phyloP scores from a whole-genome alignment of 1,140 invertebrate species.

The Protaetia brevitarsis region DNA sequence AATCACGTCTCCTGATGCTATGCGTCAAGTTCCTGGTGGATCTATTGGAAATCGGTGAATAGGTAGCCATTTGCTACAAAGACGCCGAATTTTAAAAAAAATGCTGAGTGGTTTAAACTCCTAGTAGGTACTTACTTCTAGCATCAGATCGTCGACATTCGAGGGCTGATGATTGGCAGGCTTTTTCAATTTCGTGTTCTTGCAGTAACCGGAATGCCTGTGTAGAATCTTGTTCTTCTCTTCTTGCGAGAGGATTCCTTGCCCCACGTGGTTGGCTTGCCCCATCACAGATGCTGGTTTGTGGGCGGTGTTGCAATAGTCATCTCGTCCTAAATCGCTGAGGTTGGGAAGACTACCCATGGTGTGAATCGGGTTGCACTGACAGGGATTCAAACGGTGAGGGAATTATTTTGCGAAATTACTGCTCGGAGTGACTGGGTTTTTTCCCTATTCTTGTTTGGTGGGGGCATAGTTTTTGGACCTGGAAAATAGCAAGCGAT shows the following conservation, averaged over 20 bases:
- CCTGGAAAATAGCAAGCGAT: too few relatives aligned
- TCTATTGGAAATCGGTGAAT: constrained; percentile 59
- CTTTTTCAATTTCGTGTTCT: constrained; percentile 42
- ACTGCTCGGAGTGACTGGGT: too few relatives aligned
- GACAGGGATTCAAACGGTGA: too few relatives aligned
- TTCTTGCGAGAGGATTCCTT: constrained; percentile 33
- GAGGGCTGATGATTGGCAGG: constrained; percentile 44
- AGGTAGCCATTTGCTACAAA: constrained; percentile 55
- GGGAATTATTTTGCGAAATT: too few relatives aligned
- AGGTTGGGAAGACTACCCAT: constrained; percentile 65
- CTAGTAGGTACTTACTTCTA: constrained; percentile 46
- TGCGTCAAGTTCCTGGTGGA: constrained; percentile 51
- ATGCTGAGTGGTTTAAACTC: too few relatives aligned
- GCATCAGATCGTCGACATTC: constrained; percentile 48
- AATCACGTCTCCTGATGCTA: constrained; percentile 54
- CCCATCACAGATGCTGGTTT: constrained; percentile 47
- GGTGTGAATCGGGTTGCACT: too few relatives aligned
- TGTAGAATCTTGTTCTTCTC: constrained; percentile 43
- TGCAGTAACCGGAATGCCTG: constrained; percentile 44
- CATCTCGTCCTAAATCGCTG: constrained; percentile 55
- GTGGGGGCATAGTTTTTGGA: too few relatives aligned
- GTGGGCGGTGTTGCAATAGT: constrained; percentile 41
- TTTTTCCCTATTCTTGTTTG: too few relatives aligned
- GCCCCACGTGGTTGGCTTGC: constrained; percentile 33
- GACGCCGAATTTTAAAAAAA: too few relatives aligned